A percentile compares a stretch with the other conserved stretches of the same genome.
Evolutionary conservation across 2,113 vertebrate genomes (phyloP).

Genomic region (Theristicus caerulescens): DNA sequence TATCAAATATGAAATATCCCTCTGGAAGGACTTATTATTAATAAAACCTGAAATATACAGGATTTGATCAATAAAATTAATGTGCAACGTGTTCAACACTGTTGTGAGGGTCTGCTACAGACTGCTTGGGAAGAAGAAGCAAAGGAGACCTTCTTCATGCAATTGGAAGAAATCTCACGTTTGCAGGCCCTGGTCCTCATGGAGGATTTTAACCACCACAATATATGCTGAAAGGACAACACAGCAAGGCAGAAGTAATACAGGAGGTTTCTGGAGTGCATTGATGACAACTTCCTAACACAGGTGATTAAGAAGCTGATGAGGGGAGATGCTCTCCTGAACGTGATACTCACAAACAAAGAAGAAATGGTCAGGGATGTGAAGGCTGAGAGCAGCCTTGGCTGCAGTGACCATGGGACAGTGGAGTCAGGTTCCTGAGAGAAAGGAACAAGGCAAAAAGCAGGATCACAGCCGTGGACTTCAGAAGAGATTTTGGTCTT

Average conservation of each 20-base stretch:
- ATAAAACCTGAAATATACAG: background rate
- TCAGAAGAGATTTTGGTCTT: background rate
- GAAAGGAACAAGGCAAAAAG: background rate
- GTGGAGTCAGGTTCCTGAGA: background rate
- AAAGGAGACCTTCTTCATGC: background rate
- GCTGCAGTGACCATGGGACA: background rate
- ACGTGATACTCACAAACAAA: background rate
- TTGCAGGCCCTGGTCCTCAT: background rate
- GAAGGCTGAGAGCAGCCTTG: background rate
- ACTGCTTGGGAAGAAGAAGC: background rate
- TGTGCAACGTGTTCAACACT: background rate
- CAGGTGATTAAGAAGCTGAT: background rate
- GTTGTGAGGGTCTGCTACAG: background rate
- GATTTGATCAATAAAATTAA: background rate
- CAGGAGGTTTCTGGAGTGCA: background rate
- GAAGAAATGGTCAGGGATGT: background rate
- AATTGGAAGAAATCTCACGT: rapidly evolving
- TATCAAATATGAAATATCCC: background rate
- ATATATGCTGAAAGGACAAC: background rate
- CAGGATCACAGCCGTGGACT: rapidly evolving
- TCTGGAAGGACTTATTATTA: background rate
- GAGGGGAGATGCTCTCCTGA: background rate
- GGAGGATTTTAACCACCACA: background rate
- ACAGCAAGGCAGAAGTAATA: background rate
- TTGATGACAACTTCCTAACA: background rate